These are phyloP conservation scores for Brienomyrus longianalis DNA, from an alignment of 2,113 vertebrate species.

Conservation along the genomic window DNA sequence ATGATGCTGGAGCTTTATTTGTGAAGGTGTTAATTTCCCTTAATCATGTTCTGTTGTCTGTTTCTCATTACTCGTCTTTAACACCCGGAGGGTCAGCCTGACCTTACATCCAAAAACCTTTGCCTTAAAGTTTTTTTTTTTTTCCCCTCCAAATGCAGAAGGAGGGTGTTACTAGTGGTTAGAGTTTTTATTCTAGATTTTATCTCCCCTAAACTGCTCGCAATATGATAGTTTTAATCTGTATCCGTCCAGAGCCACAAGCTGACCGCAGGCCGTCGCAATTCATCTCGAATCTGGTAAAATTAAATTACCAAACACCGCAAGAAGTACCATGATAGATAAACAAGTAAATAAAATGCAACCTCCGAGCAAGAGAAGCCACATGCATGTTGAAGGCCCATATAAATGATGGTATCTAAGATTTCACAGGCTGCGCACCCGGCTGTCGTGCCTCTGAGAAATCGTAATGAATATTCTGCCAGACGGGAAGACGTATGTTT, in stretches of 20 bases:
- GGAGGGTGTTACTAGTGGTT: background rate
- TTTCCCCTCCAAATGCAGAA: background rate
- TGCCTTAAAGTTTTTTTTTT: background rate
- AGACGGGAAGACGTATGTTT: background rate
- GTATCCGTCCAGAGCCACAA: background rate
- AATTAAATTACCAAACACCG: background rate
- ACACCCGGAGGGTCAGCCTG: background rate
- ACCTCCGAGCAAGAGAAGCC: background rate
- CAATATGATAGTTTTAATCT: constrained; percentile 7
- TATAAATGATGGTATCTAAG: background rate
- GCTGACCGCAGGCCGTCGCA: background rate
- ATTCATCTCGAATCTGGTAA: background rate
- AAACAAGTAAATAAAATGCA: constrained; percentile 2
- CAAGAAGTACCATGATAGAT: background rate
- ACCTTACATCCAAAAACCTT: background rate
- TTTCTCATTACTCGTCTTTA: background rate
- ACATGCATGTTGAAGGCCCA: background rate
- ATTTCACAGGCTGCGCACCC: background rate
- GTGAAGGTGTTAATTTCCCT: background rate
- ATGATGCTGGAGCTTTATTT: background rate
- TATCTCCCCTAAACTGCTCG: background rate
- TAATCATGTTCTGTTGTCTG: background rate
- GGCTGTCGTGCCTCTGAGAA: background rate
- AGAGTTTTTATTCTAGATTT: background rate
- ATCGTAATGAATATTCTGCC: background rate